These are phyloP conservation scores for Aporophyla nigra DNA, from an alignment of 2,888 invertebrate species.

Conservation along the genomic window DNA sequence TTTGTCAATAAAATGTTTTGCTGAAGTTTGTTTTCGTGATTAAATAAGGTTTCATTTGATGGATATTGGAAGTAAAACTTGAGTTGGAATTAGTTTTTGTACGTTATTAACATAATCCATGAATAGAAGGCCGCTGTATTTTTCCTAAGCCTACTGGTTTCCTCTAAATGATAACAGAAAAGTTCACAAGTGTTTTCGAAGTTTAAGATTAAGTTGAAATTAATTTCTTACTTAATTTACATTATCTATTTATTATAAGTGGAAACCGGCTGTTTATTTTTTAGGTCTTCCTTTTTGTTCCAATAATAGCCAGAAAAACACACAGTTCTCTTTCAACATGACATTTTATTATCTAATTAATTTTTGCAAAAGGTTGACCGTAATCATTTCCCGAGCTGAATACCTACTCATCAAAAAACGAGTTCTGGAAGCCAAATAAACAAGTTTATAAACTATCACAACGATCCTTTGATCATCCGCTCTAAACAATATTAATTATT, in stretches of 20 bases:
- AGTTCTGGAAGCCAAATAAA: neutral
- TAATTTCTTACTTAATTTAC: neutral
- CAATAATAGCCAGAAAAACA: neutral
- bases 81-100: neutral
- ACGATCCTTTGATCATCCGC: neutral
- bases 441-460: neutral
- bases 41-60: neutral
- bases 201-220: neutral
- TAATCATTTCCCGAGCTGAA: neutral
- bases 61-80: neutral
- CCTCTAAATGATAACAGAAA: neutral
- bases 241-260: neutral
- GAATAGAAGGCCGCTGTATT: neutral
- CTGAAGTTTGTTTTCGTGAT: slow-evolving; percentile 16
- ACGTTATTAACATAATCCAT: slow-evolving; percentile 2
- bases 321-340: neutral
- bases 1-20: slow-evolving; percentile 26
- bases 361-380: neutral
- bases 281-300: neutral
- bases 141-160: neutral
- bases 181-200: neutral
- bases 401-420: neutral
- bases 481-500: neutral
- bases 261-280: neutral
- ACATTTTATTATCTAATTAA: neutral